A percentile compares a stretch with the other conserved stretches of the same genome.
Conservation (phyloP, 2,797 vertebrate genomes). For the Eulemur rubriventer region DNA sequence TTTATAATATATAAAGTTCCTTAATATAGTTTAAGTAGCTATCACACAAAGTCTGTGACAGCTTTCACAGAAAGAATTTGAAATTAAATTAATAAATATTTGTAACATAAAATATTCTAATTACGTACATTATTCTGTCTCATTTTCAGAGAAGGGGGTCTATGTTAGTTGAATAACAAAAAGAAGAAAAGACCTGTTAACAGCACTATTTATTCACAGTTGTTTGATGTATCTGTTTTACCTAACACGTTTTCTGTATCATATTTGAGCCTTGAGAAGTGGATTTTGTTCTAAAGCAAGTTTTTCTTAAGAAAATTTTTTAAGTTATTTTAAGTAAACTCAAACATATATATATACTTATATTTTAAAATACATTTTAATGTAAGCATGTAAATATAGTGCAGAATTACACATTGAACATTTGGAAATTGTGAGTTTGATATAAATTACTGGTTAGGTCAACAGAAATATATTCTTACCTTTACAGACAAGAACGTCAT, state of each 20-base stretch:
- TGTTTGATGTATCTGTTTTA: neutral
- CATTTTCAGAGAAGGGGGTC: neutral
- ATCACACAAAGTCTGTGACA: neutral
- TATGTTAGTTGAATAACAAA: neutral
- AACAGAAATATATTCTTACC: slow-evolving; percentile 21
- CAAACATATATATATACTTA: neutral
- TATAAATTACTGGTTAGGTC: slow-evolving; percentile 68
- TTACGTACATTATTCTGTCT: neutral
- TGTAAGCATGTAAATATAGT: slow-evolving; percentile 44
- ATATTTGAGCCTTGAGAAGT: slow-evolving; percentile 21
- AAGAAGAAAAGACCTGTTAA: neutral
- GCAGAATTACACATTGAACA: slow-evolving; percentile 72
- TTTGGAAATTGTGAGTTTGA: slow-evolving; percentile 61
- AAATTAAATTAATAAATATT: slow-evolving; percentile 27
- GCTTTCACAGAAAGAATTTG: neutral
- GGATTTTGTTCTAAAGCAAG: slow-evolving; percentile 22
- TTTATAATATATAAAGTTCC: neutral
- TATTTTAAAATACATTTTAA: slow-evolving; percentile 8
- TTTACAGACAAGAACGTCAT: slow-evolving; percentile 33
- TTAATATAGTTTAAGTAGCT: neutral
- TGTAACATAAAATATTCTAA: slow-evolving; percentile 8
- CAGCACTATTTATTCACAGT: neutral
- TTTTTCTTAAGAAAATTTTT: neutral
- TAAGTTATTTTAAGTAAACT: slow-evolving; percentile 17
- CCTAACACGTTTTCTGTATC: neutral